Evolutionary conservation across 2,888 invertebrate genomes (phyloP), one percentile per base, ranked within the genome.

Genomic region (Lepidochitona cinerea): DNA sequence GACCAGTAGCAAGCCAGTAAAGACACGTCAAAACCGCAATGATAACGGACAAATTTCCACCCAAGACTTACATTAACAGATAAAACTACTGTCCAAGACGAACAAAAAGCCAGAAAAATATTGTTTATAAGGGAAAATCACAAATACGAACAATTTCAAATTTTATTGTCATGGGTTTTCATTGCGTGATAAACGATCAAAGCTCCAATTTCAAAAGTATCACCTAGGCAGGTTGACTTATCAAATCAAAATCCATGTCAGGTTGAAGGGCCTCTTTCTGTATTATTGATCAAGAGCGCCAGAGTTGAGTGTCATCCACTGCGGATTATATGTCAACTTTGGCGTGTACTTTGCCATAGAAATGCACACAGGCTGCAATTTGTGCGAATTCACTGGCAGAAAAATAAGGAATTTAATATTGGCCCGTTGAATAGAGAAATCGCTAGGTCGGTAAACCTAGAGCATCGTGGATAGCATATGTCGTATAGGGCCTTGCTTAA

Each of bases 351-450:
- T 5, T 35, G n/a, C 66, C 66, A 66, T 66, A 66, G 66, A 66
- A 66, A 66, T 66, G 66, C 66, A 66, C 23, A 35, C n/a, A 66
- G 66, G 37, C 37, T 18, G 66, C 26, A 66, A 66, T 66, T 66
- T 66, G 66, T 36, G 66, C 66, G 66, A 66, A 66, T 66, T 66
- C 66, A 66, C 66, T 9, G 66, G 35, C 66, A 37, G 66, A 66
- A 66, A n/a, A 66, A 66, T 66, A 37, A 66, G 66, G 37, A 66
- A 66, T 66, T 66, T 66, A 66, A 66, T 66, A 66, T 66, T 66
- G n/a, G 66, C 12, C 14, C 35, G 66, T 18, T 35, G 37, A 66
- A 66, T 66, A 1, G 36, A 23, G 66, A 37, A 37, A 66, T 12
- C 18, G 37, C n/a, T 26, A 9, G 14, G 4, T n/a, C 35, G 18